Evolutionary conservation across 1,140 invertebrate genomes (phyloP), one percentile per base, ranked within the genome.

Genomic region (Ylistrum balloti): DNA sequence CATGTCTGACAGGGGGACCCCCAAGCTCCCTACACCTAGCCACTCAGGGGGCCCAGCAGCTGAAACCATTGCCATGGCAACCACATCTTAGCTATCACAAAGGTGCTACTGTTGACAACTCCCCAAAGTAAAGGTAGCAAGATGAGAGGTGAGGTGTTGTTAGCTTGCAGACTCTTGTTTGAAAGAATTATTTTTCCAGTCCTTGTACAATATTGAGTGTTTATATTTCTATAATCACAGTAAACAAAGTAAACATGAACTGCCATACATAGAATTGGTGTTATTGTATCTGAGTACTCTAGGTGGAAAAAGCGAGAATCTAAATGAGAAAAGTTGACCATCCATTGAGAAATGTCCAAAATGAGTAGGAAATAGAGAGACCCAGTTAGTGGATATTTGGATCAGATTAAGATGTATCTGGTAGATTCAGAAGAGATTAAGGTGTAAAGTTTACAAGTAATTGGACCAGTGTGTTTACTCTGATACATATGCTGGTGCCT

Each of bases 361-460:
- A 74, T n/a, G n/a, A 74, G 56, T 74, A 28, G 56, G 56, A 28
- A 74, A 28, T 74, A 11, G 56, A 74, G 56, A 74, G 56, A 74
- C 56, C 56, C 56, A 74, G 56, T 74, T 74, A 74, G 56, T 74
- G 56, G 56, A 5, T 74, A 74, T 74, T 28, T 9, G 56, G 56
- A 74, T 74, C 56, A 74, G 56, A 74, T 74, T 74, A 28, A 74
- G 56, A 74, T 74, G 56, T 74, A 74, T 74, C 56, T 74, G 56
- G 56, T 74, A 74, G 56, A 74, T 74, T 74, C 20, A 74, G 56
- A n/a, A 74, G 22, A 74, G 56, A 74, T 74, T 74, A 74, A 74
- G 56, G 56, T 74, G 56, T 74, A 74, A 74, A 74, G 56, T 74
- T 74, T 74, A 74, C 56, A n/a, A 74, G 56, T 74, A 74, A 74